Base-by-base conservation (phyloP, 2,888 invertebrate species). In the Silvanus unidentatus region DNA sequence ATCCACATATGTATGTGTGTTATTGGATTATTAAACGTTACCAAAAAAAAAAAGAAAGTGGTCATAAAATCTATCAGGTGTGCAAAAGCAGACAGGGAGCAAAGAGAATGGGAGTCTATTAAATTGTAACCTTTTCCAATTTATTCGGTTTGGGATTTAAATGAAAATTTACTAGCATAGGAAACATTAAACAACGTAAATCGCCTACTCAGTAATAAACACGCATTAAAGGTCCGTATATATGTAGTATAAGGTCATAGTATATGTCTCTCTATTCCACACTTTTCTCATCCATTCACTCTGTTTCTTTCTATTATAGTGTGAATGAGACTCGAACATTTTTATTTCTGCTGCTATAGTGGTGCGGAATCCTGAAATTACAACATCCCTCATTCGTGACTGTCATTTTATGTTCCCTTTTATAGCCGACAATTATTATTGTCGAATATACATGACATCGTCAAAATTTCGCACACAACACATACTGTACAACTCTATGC, bases 381-480 rank as follows among this genome's bases (percentile, higher is more conserved):
- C 57, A 43, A 46, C 57, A 52, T 57, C 53, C 52, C 47, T 55
- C 57, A 54, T 54, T 52, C 52, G 53, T 52, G 57, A 50, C 54
- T 49, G 53, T 47, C 54, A 52, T 44, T 54, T 55, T 56, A 56
- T 52, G 53, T 42, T 41, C 50, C 49, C 50, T 49, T 57, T 57
- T 54, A 57, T 56, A 41, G 53, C 39, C 48, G 47, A 48, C 55
- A 50, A 58, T 58, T 54, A 58, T 58, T 54, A 56, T 48, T 52
- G 13, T 45, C 51, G 47, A 47, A 49, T 45, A 51, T 32, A 32
- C 13, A 32, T 32, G 32, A n/a, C 32, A 32, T 32, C 32, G 32
- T 12, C 32, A 32, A 5, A 5, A 9, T 32, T 32, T 32, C 10
- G 13, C 4, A n/a, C n/a, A 32, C n/a, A 4, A 5, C n/a, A 32